These are phyloP conservation scores for Dryocosmus kuriphilus DNA, from an alignment of 2,888 invertebrate genomes.

Conservation along the genomic window DNA sequence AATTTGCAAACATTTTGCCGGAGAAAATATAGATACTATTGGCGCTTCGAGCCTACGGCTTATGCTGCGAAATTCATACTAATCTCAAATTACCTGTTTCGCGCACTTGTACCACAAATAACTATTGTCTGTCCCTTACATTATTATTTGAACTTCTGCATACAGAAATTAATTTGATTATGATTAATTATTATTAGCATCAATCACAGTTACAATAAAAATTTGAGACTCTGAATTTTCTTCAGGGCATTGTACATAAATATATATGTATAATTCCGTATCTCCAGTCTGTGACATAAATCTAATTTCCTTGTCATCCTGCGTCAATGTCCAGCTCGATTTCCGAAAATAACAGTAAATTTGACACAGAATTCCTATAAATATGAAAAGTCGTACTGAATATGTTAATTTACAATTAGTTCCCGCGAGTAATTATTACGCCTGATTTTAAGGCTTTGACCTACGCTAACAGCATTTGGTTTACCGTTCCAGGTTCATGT, in stretches of 20 bases:
- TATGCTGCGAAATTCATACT: too few relatives aligned
- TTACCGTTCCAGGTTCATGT: not conserved
- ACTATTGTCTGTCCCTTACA: too few relatives aligned
- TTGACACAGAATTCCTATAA: not conserved
- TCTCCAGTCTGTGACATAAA: too few relatives aligned
- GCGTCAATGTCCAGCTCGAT: not conserved
- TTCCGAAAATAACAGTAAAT: constrained; percentile 19
- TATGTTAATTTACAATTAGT: constrained; percentile 39
- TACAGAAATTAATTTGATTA: too few relatives aligned
- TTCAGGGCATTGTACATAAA: too few relatives aligned
- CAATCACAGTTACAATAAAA: not conserved
- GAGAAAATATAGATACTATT: too few relatives aligned
- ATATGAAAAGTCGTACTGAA: constrained; percentile 3
- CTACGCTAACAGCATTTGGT: not conserved
- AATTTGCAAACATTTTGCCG: too few relatives aligned
- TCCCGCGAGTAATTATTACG: constrained; percentile 28
- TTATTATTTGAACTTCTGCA: too few relatives aligned
- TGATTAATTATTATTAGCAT: not conserved
- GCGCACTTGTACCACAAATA: too few relatives aligned
- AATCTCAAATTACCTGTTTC: too few relatives aligned
- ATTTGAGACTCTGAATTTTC: not conserved
- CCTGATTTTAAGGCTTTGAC: not conserved
- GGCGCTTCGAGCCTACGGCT: too few relatives aligned
- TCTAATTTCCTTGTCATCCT: not conserved
- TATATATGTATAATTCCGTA: too few relatives aligned